Conservation (phyloP, 2,888 invertebrate genomes). For the Apodemia zela region DNA sequence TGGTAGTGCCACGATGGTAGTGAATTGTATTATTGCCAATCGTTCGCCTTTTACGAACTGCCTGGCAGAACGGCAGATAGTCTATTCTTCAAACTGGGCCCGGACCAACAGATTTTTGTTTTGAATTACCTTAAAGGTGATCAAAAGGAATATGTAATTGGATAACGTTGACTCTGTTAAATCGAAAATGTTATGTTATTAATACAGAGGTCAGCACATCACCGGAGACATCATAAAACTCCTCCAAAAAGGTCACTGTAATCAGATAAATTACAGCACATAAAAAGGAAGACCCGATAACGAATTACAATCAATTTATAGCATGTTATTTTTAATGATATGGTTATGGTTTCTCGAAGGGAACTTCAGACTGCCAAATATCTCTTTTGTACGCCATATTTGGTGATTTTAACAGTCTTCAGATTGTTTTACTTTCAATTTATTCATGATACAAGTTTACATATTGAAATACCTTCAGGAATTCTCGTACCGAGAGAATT, state of each 20-base stretch:
- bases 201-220: not conserved
- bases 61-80: too few species aligned
- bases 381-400: slow-evolving; percentile 10
- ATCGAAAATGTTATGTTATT: not conserved
- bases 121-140: too few species aligned
- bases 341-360: not conserved
- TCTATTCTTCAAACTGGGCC: not conserved
- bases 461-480: slow-evolving; percentile 8
- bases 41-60: too few species aligned
- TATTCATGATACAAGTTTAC: slow-evolving; percentile 1
- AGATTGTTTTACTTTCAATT: slow-evolving; percentile 3
- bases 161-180: not conserved
- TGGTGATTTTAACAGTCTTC: not conserved
- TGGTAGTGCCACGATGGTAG: too few species aligned
- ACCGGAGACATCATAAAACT: not conserved
- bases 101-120: too few species aligned
- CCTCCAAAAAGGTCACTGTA: slow-evolving; percentile 9
- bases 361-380: slow-evolving; percentile 3
- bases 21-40: too few species aligned
- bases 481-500: slow-evolving; percentile 5
- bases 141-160: not conserved
- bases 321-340: slow-evolving; percentile 14
- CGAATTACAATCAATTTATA: slow-evolving; percentile 14
- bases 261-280: slow-evolving; percentile 5
- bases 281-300: not conserved